Percentiles rank a stretch among this genome's conserved stretches.
Conservation (phyloP, 2,888 invertebrate genomes). For the Ectemnius continuus region DNA sequence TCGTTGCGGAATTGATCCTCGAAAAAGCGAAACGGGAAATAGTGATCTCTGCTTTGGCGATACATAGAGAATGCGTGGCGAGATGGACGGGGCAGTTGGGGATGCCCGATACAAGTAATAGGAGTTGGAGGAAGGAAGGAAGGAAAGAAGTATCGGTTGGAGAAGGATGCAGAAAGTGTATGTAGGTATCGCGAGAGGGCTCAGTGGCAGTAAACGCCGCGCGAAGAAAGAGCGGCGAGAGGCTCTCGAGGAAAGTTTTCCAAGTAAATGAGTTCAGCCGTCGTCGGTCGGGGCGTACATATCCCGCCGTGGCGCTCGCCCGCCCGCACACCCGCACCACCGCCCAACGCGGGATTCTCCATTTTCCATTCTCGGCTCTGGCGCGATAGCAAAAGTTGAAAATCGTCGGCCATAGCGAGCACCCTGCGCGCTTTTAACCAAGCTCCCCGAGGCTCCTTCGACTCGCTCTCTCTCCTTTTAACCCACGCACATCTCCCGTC, state of each 20-base stretch:
- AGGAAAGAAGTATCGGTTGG: no score
- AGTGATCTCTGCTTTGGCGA: constrained; percentile 14
- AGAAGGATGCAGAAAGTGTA: neutral
- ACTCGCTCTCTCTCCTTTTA: constrained; percentile 31
- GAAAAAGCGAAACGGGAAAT: constrained; percentile 15
- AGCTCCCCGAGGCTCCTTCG: constrained; percentile 20
- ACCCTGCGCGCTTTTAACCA: constrained; percentile 70
- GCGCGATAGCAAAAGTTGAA: constrained; percentile 72
- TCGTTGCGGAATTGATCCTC: no score
- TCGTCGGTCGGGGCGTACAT: constrained; percentile 49
- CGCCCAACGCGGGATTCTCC: constrained; percentile 63
- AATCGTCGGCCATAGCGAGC: constrained; percentile 70
- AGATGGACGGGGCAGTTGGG: no score
- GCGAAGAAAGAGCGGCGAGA: constrained; percentile 11
- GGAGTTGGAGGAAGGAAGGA: constrained; percentile 24
- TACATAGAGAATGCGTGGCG: no score
- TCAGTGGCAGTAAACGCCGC: neutral
- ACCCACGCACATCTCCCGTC: neutral
- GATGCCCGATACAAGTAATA: constrained; percentile 21
- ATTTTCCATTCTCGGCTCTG: constrained; percentile 67
- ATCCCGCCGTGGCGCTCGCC: constrained; percentile 22
- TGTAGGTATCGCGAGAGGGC: constrained; percentile 20
- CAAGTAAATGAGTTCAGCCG: constrained; percentile 68
- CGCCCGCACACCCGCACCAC: constrained; percentile 29
- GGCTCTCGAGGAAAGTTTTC: constrained; percentile 61